A percentile compares a stretch with the other conserved stretches of the same genome.
Conservation (phyloP, 2,888 invertebrate genomes). For the Eudasyphora cyanicolor region DNA sequence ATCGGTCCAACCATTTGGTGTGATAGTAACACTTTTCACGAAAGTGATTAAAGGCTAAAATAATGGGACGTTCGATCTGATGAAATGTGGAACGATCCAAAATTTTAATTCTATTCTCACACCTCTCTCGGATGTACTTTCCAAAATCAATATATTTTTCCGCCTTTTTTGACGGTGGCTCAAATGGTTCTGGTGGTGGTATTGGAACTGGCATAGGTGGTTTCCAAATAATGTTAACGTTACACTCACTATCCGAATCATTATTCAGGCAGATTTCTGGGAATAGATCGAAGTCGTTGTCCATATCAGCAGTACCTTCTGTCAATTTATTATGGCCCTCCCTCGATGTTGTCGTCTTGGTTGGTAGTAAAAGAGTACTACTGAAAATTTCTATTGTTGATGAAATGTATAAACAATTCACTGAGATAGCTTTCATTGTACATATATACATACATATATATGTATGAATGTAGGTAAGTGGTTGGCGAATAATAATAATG, state of each 20-base stretch:
- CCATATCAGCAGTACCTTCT: neutral
- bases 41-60: slow-evolving; percentile 45
- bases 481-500: no score
- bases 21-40: slow-evolving; percentile 56
- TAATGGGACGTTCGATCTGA: slow-evolving; percentile 13
- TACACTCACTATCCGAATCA: no score
- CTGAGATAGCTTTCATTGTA: no score
- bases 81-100: slow-evolving; percentile 20
- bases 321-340: no score
- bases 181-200: neutral
- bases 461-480: no score
- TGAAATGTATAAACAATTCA: slow-evolving; percentile 42
- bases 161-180: neutral
- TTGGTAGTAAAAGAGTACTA: neutral
- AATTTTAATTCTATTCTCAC: slow-evolving; percentile 14
- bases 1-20: slow-evolving; percentile 34
- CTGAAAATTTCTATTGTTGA: no score
- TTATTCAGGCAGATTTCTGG: neutral
- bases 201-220: no score
- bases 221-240: no score
- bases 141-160: slow-evolving; percentile 2
- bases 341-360: neutral
- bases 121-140: slow-evolving; percentile 23
- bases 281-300: neutral
- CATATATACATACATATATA: no score